A percentile compares a stretch with the other conserved stretches of the same genome.
These are phyloP conservation scores for Bubo scandiacus DNA, from an alignment of 2,113 vertebrate species.

Conservation along the genomic window DNA sequence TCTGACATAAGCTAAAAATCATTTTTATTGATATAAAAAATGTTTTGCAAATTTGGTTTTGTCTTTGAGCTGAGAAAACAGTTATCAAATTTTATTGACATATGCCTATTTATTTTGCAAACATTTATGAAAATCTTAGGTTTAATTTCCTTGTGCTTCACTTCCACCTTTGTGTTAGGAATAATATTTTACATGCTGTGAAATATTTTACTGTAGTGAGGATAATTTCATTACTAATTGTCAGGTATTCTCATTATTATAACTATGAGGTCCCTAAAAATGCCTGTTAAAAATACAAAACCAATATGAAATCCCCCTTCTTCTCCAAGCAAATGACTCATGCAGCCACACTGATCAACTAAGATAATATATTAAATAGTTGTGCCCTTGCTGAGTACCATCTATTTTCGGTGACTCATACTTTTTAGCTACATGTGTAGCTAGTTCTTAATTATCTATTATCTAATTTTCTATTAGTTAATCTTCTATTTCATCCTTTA, in stretches of 20 bases:
- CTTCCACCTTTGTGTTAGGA: constrained; percentile 28
- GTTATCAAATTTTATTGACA: constrained; percentile 6
- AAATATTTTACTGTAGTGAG: constrained; percentile 54
- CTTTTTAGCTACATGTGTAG: constrained; percentile 4
- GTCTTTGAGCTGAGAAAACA: constrained; percentile 13
- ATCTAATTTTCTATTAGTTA: constrained; percentile 45
- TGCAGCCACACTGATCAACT: constrained; percentile 34
- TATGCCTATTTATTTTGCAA: constrained; percentile 35
- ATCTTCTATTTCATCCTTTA: constrained; percentile 46
- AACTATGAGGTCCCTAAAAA: constrained; percentile 47
- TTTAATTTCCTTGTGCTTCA: constrained; percentile 33
- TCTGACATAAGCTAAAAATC: background rate
- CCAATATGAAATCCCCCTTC: constrained; percentile 26
- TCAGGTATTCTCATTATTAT: constrained; percentile 60
- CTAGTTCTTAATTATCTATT: constrained; percentile 63
- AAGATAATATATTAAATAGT: constrained; percentile 35
- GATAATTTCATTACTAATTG: constrained; percentile 64
- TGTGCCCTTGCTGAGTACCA: constrained; percentile 2
- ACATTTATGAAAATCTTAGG: background rate
- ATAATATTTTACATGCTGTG: constrained; percentile 35
- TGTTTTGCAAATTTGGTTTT: background rate
- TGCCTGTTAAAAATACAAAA: constrained; percentile 58
- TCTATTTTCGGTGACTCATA: constrained; percentile 46
- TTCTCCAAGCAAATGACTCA: constrained; percentile 47
- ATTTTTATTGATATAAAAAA: background rate